A percentile compares a stretch with the other conserved stretches of the same genome.
Evolutionary conservation across 2,888 invertebrate genomes (phyloP).

Genomic region (Onchidella celtica): DNA sequence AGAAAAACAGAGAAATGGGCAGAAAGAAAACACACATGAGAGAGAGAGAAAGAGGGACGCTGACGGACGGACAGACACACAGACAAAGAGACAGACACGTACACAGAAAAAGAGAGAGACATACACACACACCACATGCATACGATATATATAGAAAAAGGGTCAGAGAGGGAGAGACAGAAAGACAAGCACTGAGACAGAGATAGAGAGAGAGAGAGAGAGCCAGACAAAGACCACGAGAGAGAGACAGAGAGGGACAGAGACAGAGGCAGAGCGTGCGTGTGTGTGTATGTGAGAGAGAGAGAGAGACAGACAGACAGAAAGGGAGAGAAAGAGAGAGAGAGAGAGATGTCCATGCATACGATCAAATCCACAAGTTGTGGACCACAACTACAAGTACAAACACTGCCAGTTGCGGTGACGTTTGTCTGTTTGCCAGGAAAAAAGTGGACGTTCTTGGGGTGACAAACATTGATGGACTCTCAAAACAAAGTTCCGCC

Average conservation of each 20-base stretch:
- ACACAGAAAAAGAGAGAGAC: no score
- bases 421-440: no score
- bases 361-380: background rate
- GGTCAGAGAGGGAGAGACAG: slow-evolving; percentile 31
- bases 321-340: background rate
- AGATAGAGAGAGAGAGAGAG: slow-evolving; percentile 28
- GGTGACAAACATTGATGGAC: no score
- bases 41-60: background rate
- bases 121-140: no score
- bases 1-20: no score
- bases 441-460: no score
- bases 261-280: slow-evolving; percentile 2
- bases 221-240: slow-evolving; percentile 19
- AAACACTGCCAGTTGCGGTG: no score
- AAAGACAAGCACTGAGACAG: slow-evolving; percentile 9
- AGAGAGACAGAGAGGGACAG: slow-evolving; percentile 21
- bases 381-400: no score
- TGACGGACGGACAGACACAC: background rate
- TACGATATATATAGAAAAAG: no score
- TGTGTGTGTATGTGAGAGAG: slow-evolving; percentile 15
- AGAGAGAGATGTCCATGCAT: no score
- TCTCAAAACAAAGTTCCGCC: no score
- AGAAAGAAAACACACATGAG: no score
- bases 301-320: background rate
- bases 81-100: background rate